Evolutionary conservation across 2,888 invertebrate species (phyloP), one percentile per base, ranked within the genome.

Genomic region (Metopia argyrocephala): DNA sequence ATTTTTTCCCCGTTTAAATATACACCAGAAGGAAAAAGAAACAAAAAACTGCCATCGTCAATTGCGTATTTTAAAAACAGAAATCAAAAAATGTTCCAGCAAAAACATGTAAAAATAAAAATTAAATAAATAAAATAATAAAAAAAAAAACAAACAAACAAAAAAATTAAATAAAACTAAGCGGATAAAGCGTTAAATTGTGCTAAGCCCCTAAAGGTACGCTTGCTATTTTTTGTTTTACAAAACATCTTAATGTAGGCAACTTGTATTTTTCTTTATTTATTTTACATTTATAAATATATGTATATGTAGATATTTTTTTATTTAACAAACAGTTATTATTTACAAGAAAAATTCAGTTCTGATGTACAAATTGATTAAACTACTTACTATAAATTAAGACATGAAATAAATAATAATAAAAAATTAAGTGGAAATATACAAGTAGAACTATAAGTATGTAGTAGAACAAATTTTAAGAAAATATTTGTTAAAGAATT

Each of bases 121-220:
- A 38, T 9, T 1, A 15, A 38, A 38, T 38, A 38, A 38, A 15
- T 3, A 31, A 7, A 38, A 12, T 12, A 1, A 31, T 2, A 31
- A 0, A 31, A 12, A 38, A 38, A 38, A 0, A 2, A 38, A 4
- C n/a, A 7, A 38, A 12, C 9, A 1, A 31, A 7, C 7, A 0
- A 31, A 12, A 38, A 38, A 38, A 0, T 1, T 12, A 4, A 31
- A 6, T 0, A 38, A 38, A 31, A 31, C 31, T 12, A 38, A 38
- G 15, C 38, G 38, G 9, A 38, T 38, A 38, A 38, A 62, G 25
- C 18, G 46, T 21, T 20, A 46, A 46, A 62, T 46, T 62, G 23
- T 46, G 18, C 9, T 46, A 48, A 62, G 25, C 46, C 62, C 62
- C 62, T 62, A 46, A 62, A 62, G 62, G 25, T 62, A 62, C 46